Conservation (phyloP, 2,888 invertebrate genomes). For the Macrosoma leucophasiata region DNA sequence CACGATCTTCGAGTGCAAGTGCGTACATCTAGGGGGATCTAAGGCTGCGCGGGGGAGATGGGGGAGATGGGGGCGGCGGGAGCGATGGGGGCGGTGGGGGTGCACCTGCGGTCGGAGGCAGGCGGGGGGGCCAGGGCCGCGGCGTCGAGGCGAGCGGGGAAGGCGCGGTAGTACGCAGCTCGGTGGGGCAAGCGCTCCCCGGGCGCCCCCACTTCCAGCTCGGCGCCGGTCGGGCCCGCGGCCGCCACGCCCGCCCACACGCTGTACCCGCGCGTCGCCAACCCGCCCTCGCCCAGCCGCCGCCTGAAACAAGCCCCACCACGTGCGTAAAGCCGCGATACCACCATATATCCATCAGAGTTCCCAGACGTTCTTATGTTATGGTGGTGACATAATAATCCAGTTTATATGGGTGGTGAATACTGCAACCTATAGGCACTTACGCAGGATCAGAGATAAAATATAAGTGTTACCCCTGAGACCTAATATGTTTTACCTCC, state of each 20-base stretch:
- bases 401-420: no score
- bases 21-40: no score
- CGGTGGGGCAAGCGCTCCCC: slow-evolving; percentile 85
- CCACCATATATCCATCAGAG: no score
- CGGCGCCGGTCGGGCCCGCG: slow-evolving; percentile 64
- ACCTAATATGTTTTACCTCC: no score
- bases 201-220: slow-evolving; percentile 89
- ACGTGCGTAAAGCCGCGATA: slow-evolving; percentile 1
- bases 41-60: no score
- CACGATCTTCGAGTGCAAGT: no score
- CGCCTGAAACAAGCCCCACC: slow-evolving; percentile 47
- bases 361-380: no score
- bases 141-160: slow-evolving; percentile 91
- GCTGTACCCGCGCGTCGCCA: slow-evolving; percentile 59
- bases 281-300: slow-evolving; percentile 60
- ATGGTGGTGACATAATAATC: no score
- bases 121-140: slow-evolving; percentile 59
- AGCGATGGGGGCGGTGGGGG: slow-evolving; percentile 13
- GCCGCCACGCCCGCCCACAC: slow-evolving; percentile 50
- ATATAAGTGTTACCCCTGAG: no score
- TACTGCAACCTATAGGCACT: no score
- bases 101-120: slow-evolving; percentile 60
- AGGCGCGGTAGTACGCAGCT: slow-evolving; percentile 84
- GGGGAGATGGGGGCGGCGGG: background rate
- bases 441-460: no score